These are phyloP conservation scores for Galemys pyrenaicus DNA, from an alignment of 2,113 vertebrate genomes.

Conservation along the genomic window DNA sequence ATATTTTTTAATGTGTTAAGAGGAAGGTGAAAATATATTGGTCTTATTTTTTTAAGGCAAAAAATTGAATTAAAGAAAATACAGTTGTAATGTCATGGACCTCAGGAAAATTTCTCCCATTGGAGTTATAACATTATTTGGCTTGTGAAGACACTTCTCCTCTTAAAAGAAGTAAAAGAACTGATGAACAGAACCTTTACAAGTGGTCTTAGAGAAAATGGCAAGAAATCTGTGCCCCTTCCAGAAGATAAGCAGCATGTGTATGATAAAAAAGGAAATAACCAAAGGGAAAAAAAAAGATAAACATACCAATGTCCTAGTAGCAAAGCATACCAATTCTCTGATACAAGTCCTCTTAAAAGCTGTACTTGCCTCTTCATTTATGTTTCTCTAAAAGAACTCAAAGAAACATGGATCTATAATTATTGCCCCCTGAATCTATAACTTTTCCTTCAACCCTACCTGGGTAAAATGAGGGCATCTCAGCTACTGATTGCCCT, in stretches of 20 bases:
- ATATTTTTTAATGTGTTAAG: neutral
- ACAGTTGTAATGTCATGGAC: neutral
- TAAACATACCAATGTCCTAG: no score
- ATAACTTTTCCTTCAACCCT: neutral
- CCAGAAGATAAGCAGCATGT: neutral
- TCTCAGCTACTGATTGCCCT: neutral
- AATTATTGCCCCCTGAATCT: neutral
- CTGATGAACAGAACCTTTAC: neutral
- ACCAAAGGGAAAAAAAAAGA: no score
- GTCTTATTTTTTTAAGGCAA: neutral
- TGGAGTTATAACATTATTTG: neutral
- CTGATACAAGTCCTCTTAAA: neutral
- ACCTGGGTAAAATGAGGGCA: neutral
- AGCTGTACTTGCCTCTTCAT: neutral
- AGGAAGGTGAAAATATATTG: neutral
- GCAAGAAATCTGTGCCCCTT: neutral
- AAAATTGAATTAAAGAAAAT: neutral
- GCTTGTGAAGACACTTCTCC: neutral
- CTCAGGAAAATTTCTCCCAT: neutral
- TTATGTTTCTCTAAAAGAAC: neutral
- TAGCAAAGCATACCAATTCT: neutral
- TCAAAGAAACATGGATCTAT: neutral
- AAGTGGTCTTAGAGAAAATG: constrained; percentile 13
- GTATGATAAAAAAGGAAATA: neutral
- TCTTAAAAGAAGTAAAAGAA: neutral